Evolutionary conservation across 2,888 invertebrate genomes (phyloP).

Genomic region (Drosophila buzzatii): DNA sequence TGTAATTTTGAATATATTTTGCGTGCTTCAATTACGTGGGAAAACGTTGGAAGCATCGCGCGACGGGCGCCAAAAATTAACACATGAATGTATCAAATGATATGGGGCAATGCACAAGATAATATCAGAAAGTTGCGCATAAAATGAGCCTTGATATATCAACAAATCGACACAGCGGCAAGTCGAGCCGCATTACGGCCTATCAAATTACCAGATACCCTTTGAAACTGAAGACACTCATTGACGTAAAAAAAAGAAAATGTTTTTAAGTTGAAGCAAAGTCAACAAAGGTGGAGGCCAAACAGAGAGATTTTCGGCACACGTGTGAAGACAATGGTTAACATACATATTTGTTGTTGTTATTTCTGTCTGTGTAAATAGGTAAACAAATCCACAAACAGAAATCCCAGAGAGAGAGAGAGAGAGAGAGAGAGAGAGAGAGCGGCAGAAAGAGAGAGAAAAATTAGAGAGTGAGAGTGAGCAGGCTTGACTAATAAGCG

Average conservation of each 20-base stretch:
- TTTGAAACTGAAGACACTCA: slow-evolving; percentile 31
- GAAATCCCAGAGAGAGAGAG: slow-evolving; percentile 15
- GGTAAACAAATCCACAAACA: slow-evolving; percentile 62
- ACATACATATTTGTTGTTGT: slow-evolving; percentile 49
- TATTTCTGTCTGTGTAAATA: slow-evolving; percentile 73
- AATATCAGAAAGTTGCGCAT: background rate
- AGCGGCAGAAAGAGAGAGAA: slow-evolving; percentile 8
- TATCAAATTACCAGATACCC: slow-evolving; percentile 63
- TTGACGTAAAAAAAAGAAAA: slow-evolving; percentile 29
- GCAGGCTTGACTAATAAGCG: slow-evolving; percentile 27
- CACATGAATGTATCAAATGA: slow-evolving; percentile 59
- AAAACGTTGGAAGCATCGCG: slow-evolving; percentile 36
- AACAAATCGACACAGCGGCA: slow-evolving; percentile 65
- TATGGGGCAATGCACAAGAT: slow-evolving; percentile 21
- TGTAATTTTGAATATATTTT: slow-evolving; percentile 11
- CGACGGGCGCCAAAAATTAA: slow-evolving; percentile 52
- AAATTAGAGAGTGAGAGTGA: slow-evolving; percentile 21
- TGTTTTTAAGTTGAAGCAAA: slow-evolving; percentile 39
- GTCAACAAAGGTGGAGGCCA: slow-evolving; percentile 43
- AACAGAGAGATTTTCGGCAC: slow-evolving; percentile 39
- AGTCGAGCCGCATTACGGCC: slow-evolving; percentile 62
- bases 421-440: slow-evolving; percentile 23
- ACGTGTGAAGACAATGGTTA: slow-evolving; percentile 65
- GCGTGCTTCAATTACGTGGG: slow-evolving; percentile 54
- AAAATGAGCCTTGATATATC: slow-evolving; percentile 31